Percentiles rank a stretch among this genome's conserved stretches.
Conservation (phyloP, 2,113 vertebrate genomes). For the Serinus canaria region DNA sequence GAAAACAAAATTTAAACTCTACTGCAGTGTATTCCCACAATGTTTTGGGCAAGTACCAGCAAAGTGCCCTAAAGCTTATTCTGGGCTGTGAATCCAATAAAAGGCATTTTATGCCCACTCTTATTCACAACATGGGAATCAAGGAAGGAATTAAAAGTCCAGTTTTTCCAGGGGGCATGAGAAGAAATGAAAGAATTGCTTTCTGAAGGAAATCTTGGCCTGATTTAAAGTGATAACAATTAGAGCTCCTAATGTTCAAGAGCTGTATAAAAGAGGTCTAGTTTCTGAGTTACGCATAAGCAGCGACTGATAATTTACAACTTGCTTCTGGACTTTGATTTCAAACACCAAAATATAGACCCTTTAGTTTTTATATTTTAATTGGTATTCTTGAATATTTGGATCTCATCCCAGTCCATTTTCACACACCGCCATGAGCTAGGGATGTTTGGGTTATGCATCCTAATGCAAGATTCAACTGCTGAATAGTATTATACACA, state of each 20-base stretch:
- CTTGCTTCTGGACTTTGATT: background rate
- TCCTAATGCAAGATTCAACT: background rate
- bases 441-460: conserved; percentile 10
- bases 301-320: background rate
- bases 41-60: background rate
- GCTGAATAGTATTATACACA: background rate
- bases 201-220: background rate
- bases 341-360: background rate
- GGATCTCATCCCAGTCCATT: conserved; percentile 11
- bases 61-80: background rate
- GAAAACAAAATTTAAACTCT: background rate
- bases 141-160: background rate
- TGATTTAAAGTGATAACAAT: background rate
- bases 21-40: background rate
- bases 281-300: background rate
- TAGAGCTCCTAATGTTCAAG: background rate
- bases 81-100: background rate
- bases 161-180: background rate
- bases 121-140: conserved; percentile 11
- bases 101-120: background rate
- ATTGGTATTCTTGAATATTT: background rate
- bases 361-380: background rate
- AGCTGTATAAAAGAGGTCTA: background rate
- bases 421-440: background rate
- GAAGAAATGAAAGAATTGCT: background rate